A percentile compares a stretch with the other conserved stretches of the same genome.
These are phyloP conservation scores for Limenitis camilla DNA, from an alignment of 2,888 invertebrate genomes.

Conservation along the genomic window DNA sequence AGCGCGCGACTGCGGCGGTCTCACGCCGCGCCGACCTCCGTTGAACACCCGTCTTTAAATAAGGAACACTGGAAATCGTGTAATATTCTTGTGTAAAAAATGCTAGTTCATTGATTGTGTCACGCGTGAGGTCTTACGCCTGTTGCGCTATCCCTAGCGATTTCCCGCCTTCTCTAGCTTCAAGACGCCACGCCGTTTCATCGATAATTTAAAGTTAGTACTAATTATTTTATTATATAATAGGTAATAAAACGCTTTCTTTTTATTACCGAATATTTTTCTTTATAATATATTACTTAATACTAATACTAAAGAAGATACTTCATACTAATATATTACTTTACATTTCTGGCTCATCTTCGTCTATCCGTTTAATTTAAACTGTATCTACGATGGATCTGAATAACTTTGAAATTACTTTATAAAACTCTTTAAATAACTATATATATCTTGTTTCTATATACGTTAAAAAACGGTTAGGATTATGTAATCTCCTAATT, in stretches of 20 bases:
- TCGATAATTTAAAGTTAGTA: slow-evolving; percentile 52
- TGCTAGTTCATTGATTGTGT: slow-evolving; percentile 44
- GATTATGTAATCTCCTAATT: not conserved
- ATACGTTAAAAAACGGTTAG: not conserved
- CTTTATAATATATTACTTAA: no score
- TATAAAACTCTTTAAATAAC: not conserved
- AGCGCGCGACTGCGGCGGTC: slow-evolving; percentile 61
- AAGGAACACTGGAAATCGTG: slow-evolving; percentile 39
- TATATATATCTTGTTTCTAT: not conserved
- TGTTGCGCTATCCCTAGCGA: slow-evolving; percentile 41
- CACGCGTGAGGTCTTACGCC: slow-evolving; percentile 32
- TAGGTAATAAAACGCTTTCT: not conserved
- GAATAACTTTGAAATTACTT: not conserved
- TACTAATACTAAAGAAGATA: no score
- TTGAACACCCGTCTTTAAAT: slow-evolving; percentile 30
- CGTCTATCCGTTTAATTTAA: no score
- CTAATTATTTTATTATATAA: slow-evolving; percentile 41
- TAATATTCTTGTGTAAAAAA: slow-evolving; percentile 46
- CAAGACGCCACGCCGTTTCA: slow-evolving; percentile 35
- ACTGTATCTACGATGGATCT: no score
- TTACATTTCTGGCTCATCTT: no score
- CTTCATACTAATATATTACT: no score
- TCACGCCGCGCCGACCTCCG: slow-evolving; percentile 55
- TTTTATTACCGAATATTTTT: not conserved
- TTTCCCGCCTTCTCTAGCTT: slow-evolving; percentile 30